These are phyloP conservation scores for Cyaniris semiargus DNA, from an alignment of 2,888 invertebrate species.

Conservation along the genomic window DNA sequence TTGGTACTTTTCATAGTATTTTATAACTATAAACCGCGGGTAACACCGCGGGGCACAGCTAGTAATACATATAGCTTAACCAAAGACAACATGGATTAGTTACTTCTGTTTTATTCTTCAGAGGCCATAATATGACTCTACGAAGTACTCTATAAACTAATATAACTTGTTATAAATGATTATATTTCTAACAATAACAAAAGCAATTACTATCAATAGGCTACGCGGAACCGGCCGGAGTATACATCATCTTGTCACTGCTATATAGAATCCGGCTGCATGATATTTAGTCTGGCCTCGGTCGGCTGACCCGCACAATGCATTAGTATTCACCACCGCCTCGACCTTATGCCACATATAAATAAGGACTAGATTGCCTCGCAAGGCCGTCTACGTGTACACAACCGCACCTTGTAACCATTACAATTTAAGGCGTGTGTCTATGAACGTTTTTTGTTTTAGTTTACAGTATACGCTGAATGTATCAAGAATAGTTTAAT, in stretches of 20 bases:
- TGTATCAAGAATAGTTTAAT: neutral
- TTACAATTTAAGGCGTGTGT: constrained; percentile 52
- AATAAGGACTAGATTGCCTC: constrained; percentile 48
- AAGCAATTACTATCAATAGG: constrained; percentile 9
- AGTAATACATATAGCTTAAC: no score
- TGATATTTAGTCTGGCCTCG: constrained; percentile 75
- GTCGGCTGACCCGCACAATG: constrained; percentile 58
- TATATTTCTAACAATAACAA: neutral
- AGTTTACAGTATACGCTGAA: neutral
- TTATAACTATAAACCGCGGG: no score
- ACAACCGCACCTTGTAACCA: constrained; percentile 53
- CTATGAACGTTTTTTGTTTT: constrained; percentile 50
- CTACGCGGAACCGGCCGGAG: constrained; percentile 11
- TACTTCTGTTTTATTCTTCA: no score
- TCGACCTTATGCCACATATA: constrained; percentile 44
- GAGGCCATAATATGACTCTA: no score
- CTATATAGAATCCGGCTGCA: constrained; percentile 55
- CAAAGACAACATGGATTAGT: no score
- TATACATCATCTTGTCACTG: constrained; percentile 26
- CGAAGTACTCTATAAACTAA: no score
- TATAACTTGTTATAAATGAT: neutral
- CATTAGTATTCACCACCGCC: constrained; percentile 46
- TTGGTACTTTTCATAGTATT: no score
- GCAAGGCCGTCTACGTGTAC: constrained; percentile 40
- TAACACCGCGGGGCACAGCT: no score